These are phyloP conservation scores for Orchesella cincta DNA, from an alignment of 1,140 invertebrate species.

Conservation along the genomic window DNA sequence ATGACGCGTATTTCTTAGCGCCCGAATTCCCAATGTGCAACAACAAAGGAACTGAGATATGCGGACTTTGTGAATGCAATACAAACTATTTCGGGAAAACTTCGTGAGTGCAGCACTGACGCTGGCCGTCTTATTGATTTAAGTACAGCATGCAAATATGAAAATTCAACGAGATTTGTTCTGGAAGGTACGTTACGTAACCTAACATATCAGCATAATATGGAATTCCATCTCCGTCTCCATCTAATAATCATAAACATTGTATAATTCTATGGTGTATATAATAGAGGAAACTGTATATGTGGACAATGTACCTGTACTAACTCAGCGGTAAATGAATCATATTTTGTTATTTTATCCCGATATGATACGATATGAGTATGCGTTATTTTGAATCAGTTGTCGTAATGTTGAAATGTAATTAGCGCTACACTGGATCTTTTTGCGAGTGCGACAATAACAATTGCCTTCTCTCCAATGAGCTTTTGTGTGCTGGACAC, in stretches of 20 bases:
- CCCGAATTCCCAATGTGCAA: conserved; percentile 49
- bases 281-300: conserved; percentile 32
- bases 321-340: too few species aligned
- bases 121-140: conserved; percentile 55
- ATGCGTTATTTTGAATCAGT: too few species aligned
- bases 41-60: conserved; percentile 61
- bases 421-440: conserved; percentile 71
- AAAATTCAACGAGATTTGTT: conserved; percentile 70
- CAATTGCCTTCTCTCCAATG: conserved; percentile 81
- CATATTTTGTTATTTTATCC: too few species aligned
- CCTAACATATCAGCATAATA: too few species aligned
- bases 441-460: conserved; percentile 95
- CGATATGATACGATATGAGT: too few species aligned
- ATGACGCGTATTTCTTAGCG: conserved; percentile 31
- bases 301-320: conserved; percentile 39
- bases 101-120: conserved; percentile 77
- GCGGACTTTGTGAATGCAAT: conserved; percentile 84
- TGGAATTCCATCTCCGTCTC: too few species aligned
- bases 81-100: conserved; percentile 73
- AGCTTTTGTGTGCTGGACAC: conserved; percentile 75
- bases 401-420: too few species aligned
- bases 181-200: conserved; percentile 18
- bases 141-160: conserved; percentile 66
- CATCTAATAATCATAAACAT: too few species aligned
- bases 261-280: conserved; percentile 32